A percentile compares a stretch with the other conserved stretches of the same genome.
Evolutionary conservation across 2,888 invertebrate genomes (phyloP).

Genomic region (Stenotaenia linearis): DNA sequence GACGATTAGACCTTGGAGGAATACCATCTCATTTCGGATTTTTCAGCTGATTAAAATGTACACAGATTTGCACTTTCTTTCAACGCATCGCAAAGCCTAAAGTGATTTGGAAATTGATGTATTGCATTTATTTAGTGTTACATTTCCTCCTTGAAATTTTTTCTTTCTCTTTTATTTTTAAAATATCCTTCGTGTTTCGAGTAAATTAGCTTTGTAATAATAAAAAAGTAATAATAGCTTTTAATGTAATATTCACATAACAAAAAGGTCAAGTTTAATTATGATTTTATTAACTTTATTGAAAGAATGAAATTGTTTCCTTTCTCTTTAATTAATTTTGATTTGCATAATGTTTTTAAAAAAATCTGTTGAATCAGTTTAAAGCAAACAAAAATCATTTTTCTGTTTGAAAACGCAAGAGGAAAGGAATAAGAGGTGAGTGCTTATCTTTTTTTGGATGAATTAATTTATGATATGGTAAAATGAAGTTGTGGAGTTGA

Average conservation of each 20-base stretch:
- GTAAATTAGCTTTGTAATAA: too few relatives aligned
- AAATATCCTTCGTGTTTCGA: too few relatives aligned
- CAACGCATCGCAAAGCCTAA: not conserved
- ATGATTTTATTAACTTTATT: not conserved
- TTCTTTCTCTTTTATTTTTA: too few relatives aligned
- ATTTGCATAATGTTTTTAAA: not conserved
- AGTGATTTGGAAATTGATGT: not conserved
- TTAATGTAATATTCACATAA: not conserved
- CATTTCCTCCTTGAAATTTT: too few relatives aligned
- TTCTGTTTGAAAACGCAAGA: not conserved
- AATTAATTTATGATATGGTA: not conserved
- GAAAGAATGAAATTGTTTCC: not conserved
- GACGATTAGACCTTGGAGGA: not conserved
- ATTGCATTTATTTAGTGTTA: not conserved
- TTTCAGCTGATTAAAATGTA: not conserved
- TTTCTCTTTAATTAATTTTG: not conserved
- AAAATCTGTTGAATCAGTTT: not conserved
- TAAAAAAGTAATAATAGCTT: not conserved
- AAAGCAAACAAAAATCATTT: not conserved
- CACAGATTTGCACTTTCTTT: not conserved
- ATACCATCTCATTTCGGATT: not conserved
- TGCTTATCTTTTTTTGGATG: too few relatives aligned
- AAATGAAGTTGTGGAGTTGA: not conserved
- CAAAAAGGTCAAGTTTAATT: not conserved
- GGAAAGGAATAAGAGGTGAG: not conserved